Evolutionary conservation across 2,113 vertebrate genomes (phyloP).

Genomic region (Periophthalmodon schlosseri): DNA sequence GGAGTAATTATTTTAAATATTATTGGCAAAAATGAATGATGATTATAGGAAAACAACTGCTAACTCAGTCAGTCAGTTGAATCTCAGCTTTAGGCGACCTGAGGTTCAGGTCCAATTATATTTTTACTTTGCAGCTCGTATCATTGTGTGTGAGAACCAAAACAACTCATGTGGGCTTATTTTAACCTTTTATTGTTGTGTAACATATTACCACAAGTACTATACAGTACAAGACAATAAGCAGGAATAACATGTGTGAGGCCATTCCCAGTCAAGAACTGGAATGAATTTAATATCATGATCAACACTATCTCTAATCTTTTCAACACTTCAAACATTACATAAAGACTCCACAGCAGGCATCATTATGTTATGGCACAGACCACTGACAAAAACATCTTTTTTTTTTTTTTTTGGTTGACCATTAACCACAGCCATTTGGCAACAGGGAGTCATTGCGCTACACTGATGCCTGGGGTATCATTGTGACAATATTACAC

Average conservation of each 20-base stretch:
- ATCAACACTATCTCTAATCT: too few species aligned
- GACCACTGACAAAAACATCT: not conserved
- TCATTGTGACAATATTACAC: constrained; percentile 66
- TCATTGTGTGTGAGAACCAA: not conserved
- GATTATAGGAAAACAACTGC: not conserved
- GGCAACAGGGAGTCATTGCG: constrained; percentile 60
- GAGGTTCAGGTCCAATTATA: too few species aligned
- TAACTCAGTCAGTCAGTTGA: not conserved
- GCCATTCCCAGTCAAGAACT: not conserved
- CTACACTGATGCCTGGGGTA: constrained; percentile 48
- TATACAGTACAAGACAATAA: too few species aligned
- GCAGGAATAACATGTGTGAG: too few species aligned
- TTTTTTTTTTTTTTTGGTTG: not conserved
- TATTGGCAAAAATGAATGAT: not conserved
- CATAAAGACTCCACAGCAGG: not conserved
- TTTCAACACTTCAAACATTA: not conserved
- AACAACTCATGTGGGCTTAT: too few species aligned
- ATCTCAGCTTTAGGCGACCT: not conserved
- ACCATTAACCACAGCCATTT: constrained; percentile 16
- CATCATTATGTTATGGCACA: not conserved
- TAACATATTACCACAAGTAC: too few species aligned
- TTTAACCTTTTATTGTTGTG: too few species aligned
- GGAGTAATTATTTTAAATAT: not conserved
- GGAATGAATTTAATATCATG: not conserved
- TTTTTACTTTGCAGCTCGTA: not conserved